Percentiles rank a stretch among this genome's conserved stretches.
These are phyloP conservation scores for Phymastichus coffea DNA, from an alignment of 1,140 invertebrate genomes.

Conservation along the genomic window DNA sequence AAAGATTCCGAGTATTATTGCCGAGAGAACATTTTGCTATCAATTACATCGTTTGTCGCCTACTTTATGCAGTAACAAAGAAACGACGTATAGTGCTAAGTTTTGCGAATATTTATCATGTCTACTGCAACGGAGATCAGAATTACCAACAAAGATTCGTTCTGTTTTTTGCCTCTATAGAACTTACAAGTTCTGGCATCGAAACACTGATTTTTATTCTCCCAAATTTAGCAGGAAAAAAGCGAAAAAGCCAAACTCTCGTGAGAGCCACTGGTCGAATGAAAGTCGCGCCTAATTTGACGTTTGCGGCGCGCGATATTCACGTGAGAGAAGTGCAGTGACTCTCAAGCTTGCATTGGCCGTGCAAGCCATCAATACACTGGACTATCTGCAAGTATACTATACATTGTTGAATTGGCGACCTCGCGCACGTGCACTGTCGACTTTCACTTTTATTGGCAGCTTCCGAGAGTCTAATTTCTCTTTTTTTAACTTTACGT, in stretches of 20 bases:
- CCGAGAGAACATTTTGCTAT: too few relatives aligned
- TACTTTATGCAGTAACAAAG: too few relatives aligned
- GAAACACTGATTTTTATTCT: background rate
- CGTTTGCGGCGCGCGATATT: slow-evolving; percentile 38
- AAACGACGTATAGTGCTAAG: too few relatives aligned
- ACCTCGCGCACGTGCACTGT: slow-evolving; percentile 12
- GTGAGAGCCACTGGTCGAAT: slow-evolving; percentile 42
- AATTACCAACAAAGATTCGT: background rate
- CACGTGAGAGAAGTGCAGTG: slow-evolving; percentile 40
- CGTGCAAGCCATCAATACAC: too few relatives aligned
- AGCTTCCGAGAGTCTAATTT: background rate
- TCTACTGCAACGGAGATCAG: too few relatives aligned
- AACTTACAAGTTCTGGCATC: background rate
- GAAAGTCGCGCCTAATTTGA: slow-evolving; percentile 52
- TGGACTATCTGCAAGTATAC: too few relatives aligned
- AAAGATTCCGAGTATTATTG: too few relatives aligned
- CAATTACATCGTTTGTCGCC: too few relatives aligned
- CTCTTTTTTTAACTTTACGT: too few relatives aligned
- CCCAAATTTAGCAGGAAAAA: background rate
- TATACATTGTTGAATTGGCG: slow-evolving; percentile 10
- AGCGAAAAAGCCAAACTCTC: background rate
- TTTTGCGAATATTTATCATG: too few relatives aligned
- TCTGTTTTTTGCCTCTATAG: too few relatives aligned
- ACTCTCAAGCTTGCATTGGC: slow-evolving; percentile 35
- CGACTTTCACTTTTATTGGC: slow-evolving; percentile 16